Base-by-base conservation (phyloP, 1,140 invertebrate species). In the Physella acuta region DNA sequence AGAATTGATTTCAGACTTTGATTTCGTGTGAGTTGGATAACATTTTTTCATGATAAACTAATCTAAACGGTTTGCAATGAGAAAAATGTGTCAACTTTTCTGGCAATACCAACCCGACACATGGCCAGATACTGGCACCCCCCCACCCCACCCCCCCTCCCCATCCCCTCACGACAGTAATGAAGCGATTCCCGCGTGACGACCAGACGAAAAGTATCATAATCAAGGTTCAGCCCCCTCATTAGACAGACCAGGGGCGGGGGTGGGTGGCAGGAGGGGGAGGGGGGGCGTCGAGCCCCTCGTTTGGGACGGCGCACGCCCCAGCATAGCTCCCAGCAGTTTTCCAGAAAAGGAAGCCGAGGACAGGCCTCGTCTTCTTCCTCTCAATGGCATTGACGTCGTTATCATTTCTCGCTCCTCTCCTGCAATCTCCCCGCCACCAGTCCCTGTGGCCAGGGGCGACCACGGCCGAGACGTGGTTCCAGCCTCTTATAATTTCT, bases 401-500 rank as follows among this genome's bases (percentile, higher is more conserved):
- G 39, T 44, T 44, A 44, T 44, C 39, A 20, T 20, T 44, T 8
- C 8, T 20, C 20, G 8, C 20, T 44, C 39, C 39, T 44, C 39
- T 44, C 39, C 39, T 44, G 39, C 39, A 44, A 44, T 44, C 39
- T 20, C 20, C 39, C 8, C 8, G 39, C 39, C 39, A 44, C 39
- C 39, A 44, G 39, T 44, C 8, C 8, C 20, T 44, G 39, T 11
- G 33, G 31, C 59, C 59, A 26, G 14, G 59, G 59, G 31, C 16
- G 1, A 31, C 20, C 28, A 24, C 39, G 36, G 28, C 33, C 59
- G n/a, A 37, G 24, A n/a, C n/a, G 16, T 39, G 36, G 59, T 34
- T 39, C 36, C 11, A 26, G 59, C 37, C 28, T 61, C 36, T n/a
- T 26, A 39, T 2, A 44, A 61, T 61, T 61, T 61, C 59, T 61